Percentiles rank a stretch among this genome's conserved stretches.
These are phyloP conservation scores for Microctenopoma stevenorrisi DNA, from an alignment of 2,797 vertebrate species.

Conservation along the genomic window DNA sequence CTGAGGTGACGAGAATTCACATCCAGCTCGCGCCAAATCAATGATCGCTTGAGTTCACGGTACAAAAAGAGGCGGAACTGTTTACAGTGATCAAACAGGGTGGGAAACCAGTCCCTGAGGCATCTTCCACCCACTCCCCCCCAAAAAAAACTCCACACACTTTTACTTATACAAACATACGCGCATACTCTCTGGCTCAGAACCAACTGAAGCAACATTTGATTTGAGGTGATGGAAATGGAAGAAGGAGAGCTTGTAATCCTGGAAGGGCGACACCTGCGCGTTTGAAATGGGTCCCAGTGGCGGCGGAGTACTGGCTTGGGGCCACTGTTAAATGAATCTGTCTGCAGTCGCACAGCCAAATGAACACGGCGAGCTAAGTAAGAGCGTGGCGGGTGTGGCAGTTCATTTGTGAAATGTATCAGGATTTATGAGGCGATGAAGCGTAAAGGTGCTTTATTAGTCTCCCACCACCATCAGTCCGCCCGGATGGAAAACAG, in stretches of 20 bases:
- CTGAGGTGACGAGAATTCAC: constrained; percentile 46
- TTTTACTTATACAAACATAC: constrained; percentile 19
- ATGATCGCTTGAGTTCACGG: constrained; percentile 62
- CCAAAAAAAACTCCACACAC: constrained; percentile 17
- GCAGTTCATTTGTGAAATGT: constrained; percentile 79
- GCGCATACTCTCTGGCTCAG: constrained; percentile 12
- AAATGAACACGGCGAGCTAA: constrained; percentile 70
- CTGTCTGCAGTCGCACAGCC: constrained; percentile 62
- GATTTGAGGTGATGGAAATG: constrained; percentile 63
- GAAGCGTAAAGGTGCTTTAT: constrained; percentile 78
- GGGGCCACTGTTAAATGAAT: constrained; percentile 70
- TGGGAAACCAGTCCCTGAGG: constrained; percentile 61
- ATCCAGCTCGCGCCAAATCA: constrained; percentile 58
- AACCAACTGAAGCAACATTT: constrained; percentile 57
- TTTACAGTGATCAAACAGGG: constrained; percentile 70
- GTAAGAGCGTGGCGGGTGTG: constrained; percentile 57
- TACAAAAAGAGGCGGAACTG: constrained; percentile 48
- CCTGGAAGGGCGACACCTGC: constrained; percentile 57
- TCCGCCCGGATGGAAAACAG: constrained; percentile 55
- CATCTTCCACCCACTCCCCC: constrained; percentile 50
- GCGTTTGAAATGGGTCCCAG: constrained; percentile 65
- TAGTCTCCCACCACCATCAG: constrained; percentile 64
- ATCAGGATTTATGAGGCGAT: constrained; percentile 83
- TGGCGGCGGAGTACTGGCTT: constrained; percentile 44
- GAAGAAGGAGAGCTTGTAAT: constrained; percentile 57